phyloP scores from a whole-genome alignment of 2,888 invertebrate species.

The Drosophila mimetica region DNA sequence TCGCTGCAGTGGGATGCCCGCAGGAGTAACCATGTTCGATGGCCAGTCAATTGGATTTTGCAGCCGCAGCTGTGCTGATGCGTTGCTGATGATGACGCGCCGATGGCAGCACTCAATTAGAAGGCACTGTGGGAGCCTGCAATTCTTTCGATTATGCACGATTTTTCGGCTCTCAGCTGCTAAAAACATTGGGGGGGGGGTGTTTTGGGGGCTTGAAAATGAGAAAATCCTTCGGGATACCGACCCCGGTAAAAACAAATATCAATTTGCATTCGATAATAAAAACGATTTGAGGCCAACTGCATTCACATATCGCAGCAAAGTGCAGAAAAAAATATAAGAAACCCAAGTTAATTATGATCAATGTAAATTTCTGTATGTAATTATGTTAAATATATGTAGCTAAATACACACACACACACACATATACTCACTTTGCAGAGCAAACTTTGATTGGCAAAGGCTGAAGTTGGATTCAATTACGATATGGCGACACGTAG shows the following conservation, averaged over 20 bases:
- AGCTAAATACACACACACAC: neutral
- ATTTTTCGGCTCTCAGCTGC: conserved; percentile 6
- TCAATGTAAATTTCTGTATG: conserved; percentile 74
- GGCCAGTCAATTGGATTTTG: conserved; percentile 43
- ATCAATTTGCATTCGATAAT: conserved; percentile 9
- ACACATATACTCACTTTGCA: too few relatives aligned
- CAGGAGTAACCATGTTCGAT: conserved; percentile 16
- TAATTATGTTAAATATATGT: conserved; percentile 57
- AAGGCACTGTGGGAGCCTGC: conserved; percentile 13
- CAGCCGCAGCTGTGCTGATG: conserved; percentile 34
- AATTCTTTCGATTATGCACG: conserved; percentile 18
- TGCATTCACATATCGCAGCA: conserved; percentile 11
- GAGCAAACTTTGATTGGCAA: conserved; percentile 1
- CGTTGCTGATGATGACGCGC: conserved; percentile 3
- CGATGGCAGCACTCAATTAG: conserved; percentile 31
- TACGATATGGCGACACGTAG: neutral
- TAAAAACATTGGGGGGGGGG: neutral
- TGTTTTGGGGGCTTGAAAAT: neutral
- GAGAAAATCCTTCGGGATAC: neutral
- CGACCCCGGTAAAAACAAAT: neutral
- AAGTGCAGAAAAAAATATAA: conserved; percentile 11
- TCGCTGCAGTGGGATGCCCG: conserved; percentile 11
- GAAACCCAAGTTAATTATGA: conserved; percentile 22
- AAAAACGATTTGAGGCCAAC: conserved; percentile 11
- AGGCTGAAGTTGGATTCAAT: conserved; percentile 11